Evolutionary conservation across 2,797 vertebrate species (phyloP), one percentile per base, ranked within the genome.

Genomic region (Botia almorhae): DNA sequence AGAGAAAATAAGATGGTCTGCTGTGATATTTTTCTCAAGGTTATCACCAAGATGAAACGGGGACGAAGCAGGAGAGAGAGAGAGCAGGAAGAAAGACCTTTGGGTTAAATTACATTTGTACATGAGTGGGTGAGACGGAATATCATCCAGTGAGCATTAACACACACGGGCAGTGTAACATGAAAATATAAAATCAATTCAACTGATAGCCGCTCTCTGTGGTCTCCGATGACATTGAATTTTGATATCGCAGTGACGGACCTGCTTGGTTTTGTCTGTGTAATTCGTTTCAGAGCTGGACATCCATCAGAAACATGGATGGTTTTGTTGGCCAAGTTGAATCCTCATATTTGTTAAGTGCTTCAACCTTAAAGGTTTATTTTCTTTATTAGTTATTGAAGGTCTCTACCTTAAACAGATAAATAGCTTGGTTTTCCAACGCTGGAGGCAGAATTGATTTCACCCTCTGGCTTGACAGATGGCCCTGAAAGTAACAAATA

Each of bases 401-500:
- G 61, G 78, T 79, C 76, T 65, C 36, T 11, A 78, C 51, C 76
- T 80, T 83, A 80, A 87, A 82, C 68, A 56, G 74, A 87, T 82
- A 81, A 87, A 86, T 84, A 78, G 81, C 76, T 76, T 16, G 48
- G 74, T 81, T 83, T 82, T 23, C 74, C 70, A 61, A 60, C 53
- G 67, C 76, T 39, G 70, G 71, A 84, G 81, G 69, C 77, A 68
- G 58, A 87, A 87, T 86, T 87, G 86, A 87, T 87, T 87, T 85
- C 73, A 77, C 58, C 13, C 72, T 82, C 70, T 75, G 75, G 76
- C 72, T 58, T 85, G 86, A 84, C 69, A 83, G 84, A 86, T 82
- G 79, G 76, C 76, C 70, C 39, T 81, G 80, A 69, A 76, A 76
- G 67, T 82, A 69, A 83, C 67, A 74, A 82, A 83, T 84, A 53